A percentile compares a stretch with the other conserved stretches of the same genome.
These are phyloP conservation scores for Sebastes flavidus DNA, from an alignment of 2,797 vertebrate genomes.

Conservation along the genomic window DNA sequence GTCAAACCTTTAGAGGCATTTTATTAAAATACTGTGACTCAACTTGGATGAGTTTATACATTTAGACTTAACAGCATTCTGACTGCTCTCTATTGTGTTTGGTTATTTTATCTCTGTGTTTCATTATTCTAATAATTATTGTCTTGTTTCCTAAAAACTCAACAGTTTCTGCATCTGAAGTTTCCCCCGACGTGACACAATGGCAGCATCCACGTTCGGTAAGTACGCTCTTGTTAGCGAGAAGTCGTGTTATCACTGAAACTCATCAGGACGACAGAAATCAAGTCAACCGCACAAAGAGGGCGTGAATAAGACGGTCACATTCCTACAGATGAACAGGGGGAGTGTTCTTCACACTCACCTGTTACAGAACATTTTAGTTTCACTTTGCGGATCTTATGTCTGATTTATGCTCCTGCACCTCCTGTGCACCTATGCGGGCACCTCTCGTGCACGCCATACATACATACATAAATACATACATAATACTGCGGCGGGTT, in stretches of 20 bases:
- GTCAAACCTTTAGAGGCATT: neutral
- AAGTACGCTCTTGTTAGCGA: neutral
- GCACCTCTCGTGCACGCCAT: too few relatives aligned
- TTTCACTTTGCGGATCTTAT: neutral
- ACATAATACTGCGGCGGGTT: too few relatives aligned
- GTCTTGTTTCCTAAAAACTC: neutral
- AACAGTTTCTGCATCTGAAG: neutral
- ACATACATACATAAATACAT: too few relatives aligned
- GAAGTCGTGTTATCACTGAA: neutral
- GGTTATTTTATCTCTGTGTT: neutral
- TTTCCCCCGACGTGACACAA: neutral
- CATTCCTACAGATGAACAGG: neutral
- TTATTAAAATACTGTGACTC: neutral
- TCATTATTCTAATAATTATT: neutral
- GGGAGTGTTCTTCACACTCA: neutral
- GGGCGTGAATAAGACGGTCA: neutral
- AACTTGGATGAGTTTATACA: neutral
- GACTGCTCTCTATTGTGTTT: neutral
- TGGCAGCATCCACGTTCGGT: neutral
- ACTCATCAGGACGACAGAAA: neutral
- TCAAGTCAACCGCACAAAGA: neutral
- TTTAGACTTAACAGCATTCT: neutral
- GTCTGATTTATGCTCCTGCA: too few relatives aligned
- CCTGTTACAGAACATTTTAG: neutral
- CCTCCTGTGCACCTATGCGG: too few relatives aligned